Conservation (phyloP, 2,113 vertebrate species). For the Nibea albiflora region DNA sequence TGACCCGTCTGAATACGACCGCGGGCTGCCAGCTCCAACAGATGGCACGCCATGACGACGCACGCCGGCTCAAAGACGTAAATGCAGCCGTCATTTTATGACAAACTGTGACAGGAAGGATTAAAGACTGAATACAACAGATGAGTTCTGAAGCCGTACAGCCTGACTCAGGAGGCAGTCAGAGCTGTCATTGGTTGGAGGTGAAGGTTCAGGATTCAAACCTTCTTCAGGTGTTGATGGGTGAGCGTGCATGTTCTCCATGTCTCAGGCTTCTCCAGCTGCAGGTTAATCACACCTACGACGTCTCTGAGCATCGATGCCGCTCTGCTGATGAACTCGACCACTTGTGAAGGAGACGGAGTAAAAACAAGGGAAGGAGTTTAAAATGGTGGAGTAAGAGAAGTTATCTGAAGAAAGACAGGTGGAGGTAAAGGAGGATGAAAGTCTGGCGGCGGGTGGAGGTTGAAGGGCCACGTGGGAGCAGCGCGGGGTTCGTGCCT, state of each 20-base stretch:
- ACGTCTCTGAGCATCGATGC: too few relatives aligned
- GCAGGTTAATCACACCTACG: too few relatives aligned
- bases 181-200: too few relatives aligned
- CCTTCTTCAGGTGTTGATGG: too few relatives aligned
- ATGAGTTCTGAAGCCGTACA: background rate
- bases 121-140: background rate
- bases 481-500: slow-evolving; percentile 47
- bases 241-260: too few relatives aligned
- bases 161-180: too few relatives aligned
- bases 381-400: background rate
- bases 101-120: background rate
- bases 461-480: slow-evolving; percentile 33
- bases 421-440: background rate
- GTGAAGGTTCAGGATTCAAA: too few relatives aligned
- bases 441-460: slow-evolving; percentile 9
- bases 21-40: background rate
- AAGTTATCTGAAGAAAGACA: background rate
- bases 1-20: background rate
- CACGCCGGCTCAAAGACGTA: background rate
- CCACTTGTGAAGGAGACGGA: too few relatives aligned
- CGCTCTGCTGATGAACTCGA: too few relatives aligned
- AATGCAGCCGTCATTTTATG: background rate
- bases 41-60: background rate
- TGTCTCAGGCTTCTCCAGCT: too few relatives aligned
- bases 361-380: background rate